phyloP scores from a whole-genome alignment of 2,888 invertebrate genomes.

The Hemithea aestivaria region DNA sequence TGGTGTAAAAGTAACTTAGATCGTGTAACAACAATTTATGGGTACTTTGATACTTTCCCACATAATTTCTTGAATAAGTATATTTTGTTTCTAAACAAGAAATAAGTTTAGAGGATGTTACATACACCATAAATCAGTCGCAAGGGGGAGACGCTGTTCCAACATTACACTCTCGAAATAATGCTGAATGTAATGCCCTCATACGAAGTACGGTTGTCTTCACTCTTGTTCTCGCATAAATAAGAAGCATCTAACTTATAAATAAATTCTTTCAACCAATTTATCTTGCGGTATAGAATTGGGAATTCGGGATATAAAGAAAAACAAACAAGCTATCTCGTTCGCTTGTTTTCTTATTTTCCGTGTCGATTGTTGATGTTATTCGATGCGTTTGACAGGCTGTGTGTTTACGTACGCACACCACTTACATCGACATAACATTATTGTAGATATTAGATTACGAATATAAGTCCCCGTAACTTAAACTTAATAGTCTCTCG shows the following conservation, averaged over 20 bases:
- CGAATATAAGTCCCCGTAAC: too few species aligned
- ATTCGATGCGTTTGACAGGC: constrained; percentile 5
- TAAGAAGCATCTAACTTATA: constrained; percentile 31
- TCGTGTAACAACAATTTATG: too few species aligned
- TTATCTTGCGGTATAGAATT: constrained; percentile 26
- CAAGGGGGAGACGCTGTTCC: constrained; percentile 12
- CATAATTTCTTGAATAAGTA: constrained; percentile 9
- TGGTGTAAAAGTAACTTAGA: too few species aligned
- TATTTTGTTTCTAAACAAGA: constrained; percentile 16
- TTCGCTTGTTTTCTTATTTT: constrained; percentile 6
- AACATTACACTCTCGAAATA: constrained; percentile 15
- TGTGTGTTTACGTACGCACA: not conserved
- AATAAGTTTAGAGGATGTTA: constrained; percentile 15
- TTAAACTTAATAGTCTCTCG: too few species aligned
- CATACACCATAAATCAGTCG: constrained; percentile 17
- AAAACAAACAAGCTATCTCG: constrained; percentile 27
- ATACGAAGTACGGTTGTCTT: constrained; percentile 13
- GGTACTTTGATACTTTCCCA: too few species aligned
- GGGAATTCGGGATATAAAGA: constrained; percentile 21
- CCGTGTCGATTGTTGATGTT: constrained; percentile 7
- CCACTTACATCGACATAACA: too few species aligned
- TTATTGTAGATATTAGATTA: too few species aligned
- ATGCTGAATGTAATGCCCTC: constrained; percentile 11
- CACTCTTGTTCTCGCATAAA: constrained; percentile 33
- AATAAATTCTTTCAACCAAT: constrained; percentile 32